Evolutionary conservation across 2,113 vertebrate species (phyloP).

Genomic region (Microcebus ravelobensis): DNA sequence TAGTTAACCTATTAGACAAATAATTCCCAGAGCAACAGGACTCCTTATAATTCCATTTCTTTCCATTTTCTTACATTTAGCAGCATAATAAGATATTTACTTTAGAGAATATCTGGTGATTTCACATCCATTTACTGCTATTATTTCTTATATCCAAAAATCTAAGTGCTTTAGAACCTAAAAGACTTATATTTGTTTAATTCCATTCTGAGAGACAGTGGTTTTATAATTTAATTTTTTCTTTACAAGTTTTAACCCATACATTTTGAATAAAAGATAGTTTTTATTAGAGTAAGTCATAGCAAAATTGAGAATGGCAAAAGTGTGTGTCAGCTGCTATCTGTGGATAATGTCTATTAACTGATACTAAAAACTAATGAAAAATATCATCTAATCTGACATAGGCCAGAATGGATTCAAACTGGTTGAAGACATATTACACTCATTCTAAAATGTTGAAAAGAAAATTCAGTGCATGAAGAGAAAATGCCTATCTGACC

Average conservation of each 20-base stretch:
- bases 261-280: neutral
- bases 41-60: neutral
- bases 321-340: neutral
- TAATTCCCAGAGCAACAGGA: neutral
- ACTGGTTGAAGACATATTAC: slow-evolving; percentile 45
- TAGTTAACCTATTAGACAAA: neutral
- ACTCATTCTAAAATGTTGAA: slow-evolving; percentile 47
- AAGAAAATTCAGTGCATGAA: slow-evolving; percentile 57
- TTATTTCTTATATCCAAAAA: slow-evolving; percentile 24
- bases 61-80: neutral
- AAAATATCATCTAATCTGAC: slow-evolving; percentile 53
- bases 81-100: neutral
- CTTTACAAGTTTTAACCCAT: slow-evolving; percentile 5
- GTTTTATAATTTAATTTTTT: slow-evolving; percentile 11
- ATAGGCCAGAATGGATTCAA: slow-evolving; percentile 55
- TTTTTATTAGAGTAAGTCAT: neutral
- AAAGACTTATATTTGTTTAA: neutral
- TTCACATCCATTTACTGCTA: neutral
- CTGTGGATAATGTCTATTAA: neutral
- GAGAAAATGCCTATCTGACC: slow-evolving; percentile 17
- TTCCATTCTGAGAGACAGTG: neutral
- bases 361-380: slow-evolving; percentile 46
- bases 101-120: neutral
- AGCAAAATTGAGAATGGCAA: neutral
- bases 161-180: neutral